These are phyloP conservation scores for Tiaroga cobitis DNA, from an alignment of 2,797 vertebrate genomes.

Conservation along the genomic window DNA sequence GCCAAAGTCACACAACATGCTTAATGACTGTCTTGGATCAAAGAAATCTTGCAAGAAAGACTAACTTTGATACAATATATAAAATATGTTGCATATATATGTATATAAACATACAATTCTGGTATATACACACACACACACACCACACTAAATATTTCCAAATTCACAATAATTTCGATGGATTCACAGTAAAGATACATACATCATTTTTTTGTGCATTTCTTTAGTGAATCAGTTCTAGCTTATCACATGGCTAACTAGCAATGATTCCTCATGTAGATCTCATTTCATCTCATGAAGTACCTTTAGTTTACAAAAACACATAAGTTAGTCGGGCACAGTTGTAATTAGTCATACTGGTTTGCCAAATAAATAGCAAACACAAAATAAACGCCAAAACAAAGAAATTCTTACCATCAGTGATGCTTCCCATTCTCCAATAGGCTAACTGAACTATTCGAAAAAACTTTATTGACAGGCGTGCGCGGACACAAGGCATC, in stretches of 20 bases:
- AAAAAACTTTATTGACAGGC: slow-evolving; percentile 66
- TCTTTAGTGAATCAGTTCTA: not conserved
- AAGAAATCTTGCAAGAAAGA: not conserved
- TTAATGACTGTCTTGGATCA: not conserved
- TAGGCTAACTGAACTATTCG: not conserved
- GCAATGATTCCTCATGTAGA: not conserved
- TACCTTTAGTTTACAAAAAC: not conserved
- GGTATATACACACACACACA: no score
- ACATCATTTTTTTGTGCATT: not conserved
- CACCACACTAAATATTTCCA: not conserved
- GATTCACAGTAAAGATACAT: not conserved
- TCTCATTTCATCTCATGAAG: not conserved
- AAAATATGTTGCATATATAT: not conserved
- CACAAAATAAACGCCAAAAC: not conserved
- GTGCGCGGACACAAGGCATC: slow-evolving; percentile 37
- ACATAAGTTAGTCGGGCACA: not conserved
- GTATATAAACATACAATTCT: not conserved
- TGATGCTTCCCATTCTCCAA: slow-evolving; percentile 78
- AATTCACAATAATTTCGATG: not conserved
- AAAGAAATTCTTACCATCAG: slow-evolving; percentile 72
- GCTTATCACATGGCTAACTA: slow-evolving; percentile 29
- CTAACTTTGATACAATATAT: no score
- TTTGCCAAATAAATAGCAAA: not conserved
- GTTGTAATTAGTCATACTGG: not conserved
- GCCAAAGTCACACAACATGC: not conserved